Percentiles rank a stretch among this genome's conserved stretches.
phyloP scores from a whole-genome alignment of 2,113 vertebrate species.

The Platycercus adscitus region DNA sequence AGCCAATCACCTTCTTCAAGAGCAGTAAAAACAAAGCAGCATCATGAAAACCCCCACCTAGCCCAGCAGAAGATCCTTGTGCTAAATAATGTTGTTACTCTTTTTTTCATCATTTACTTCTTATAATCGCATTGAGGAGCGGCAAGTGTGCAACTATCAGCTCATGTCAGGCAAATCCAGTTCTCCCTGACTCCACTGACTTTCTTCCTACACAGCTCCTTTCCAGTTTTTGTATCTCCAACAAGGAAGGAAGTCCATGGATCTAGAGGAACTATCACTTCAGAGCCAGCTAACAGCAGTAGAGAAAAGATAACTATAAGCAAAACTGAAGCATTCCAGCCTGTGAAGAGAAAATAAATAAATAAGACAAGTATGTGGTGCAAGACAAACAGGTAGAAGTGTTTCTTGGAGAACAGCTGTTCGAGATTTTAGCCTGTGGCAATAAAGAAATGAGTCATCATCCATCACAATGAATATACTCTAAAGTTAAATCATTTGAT shows the following conservation, averaged over 20 bases:
- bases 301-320: not conserved
- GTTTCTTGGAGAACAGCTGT: not conserved
- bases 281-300: not conserved
- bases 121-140: not conserved
- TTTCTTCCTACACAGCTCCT: not conserved
- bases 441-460: conserved; percentile 59
- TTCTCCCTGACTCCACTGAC: not conserved
- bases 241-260: not conserved
- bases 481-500: conserved; percentile 30
- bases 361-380: not conserved
- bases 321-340: conserved; percentile 14
- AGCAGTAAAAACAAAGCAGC: not conserved
- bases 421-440: not conserved
- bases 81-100: not conserved
- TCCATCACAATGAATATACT: conserved; percentile 12
- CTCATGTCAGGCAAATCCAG: not conserved
- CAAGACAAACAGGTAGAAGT: conserved; percentile 34
- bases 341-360: not conserved
- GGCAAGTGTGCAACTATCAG: not conserved
- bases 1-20: not conserved
- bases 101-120: not conserved
- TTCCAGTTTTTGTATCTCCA: not conserved
- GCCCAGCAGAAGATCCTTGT: not conserved
- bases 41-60: not conserved
- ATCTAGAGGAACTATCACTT: conserved; percentile 1